Base-by-base conservation (phyloP, 2,113 vertebrate genomes). In the Rhabdornis inornatus region DNA sequence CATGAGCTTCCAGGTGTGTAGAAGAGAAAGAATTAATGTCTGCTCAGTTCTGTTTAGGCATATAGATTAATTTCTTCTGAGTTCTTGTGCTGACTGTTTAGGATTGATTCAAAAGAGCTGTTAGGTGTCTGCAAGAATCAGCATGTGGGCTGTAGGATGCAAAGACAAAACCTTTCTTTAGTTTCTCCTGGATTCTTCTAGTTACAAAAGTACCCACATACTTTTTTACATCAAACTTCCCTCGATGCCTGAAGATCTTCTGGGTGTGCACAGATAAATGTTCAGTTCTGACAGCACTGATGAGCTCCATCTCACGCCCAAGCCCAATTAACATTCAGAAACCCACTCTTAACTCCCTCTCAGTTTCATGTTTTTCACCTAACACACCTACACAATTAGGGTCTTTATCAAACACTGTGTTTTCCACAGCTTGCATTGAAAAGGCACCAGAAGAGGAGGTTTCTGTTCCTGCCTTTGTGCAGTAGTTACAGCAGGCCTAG, bases 361-460 rank as follows among this genome's bases (percentile, higher is more conserved):
- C 83, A 90, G 42, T 74, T 92, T 92, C 50, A 42, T 80, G 59
- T 70, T 88, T 94, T 92, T 92, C 89, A 86, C 91, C 90, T 83
- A 83, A 77, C 42, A 90, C 86, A 95, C 83, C 92, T 93, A 95
- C 88, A 66, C 33, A 70, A 64, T 56, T 65, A 70, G 50, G 64
- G 30, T 25, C 76, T 83, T 84, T 84, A 56, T 70, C 61, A 91
- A 92, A 71, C 49, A 79, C 76, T 1, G 1, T 44, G 30, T 23
- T 33, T 95, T 90, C 61, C 52, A 71, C 69, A 75, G 24, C 44
- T 69, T 95, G 44, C 52, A 92, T 91, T 82, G 39, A 91, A 89
- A 92, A 84, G 60, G n/a, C 69, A 94, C 44, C 52, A 66, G 56
- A 71, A 78, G 52, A 47, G 28, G 14, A 65, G 9, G 19, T 27